Percentiles rank a stretch among this genome's conserved stretches.
Conservation (phyloP, 2,113 vertebrate species). For the Egretta garzetta region DNA sequence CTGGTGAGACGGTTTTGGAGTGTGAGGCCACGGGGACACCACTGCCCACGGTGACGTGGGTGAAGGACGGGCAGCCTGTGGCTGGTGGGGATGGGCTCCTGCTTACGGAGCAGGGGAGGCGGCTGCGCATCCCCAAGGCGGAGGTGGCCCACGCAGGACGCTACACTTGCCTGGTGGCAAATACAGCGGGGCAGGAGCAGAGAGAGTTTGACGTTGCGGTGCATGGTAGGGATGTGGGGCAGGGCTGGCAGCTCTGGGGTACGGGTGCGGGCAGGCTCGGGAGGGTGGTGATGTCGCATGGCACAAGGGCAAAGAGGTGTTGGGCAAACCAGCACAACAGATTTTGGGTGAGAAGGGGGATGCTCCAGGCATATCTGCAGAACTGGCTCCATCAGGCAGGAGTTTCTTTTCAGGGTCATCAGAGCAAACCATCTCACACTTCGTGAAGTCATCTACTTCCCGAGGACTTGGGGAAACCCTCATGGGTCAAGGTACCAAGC, state of each 20-base stretch:
- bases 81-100: background rate
- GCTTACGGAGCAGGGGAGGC: background rate
- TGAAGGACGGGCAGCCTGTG: constrained; percentile 45
- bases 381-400: background rate
- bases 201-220: constrained; percentile 65
- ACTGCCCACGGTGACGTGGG: constrained; percentile 35
- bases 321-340: fast-evolving
- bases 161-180: constrained; percentile 71
- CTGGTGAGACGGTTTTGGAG: constrained; percentile 25
- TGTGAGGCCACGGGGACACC: constrained; percentile 48
- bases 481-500: background rate
- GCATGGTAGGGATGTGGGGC: constrained; percentile 52
- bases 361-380: background rate
- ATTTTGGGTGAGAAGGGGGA: background rate
- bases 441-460: background rate
- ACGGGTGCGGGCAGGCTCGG: background rate
- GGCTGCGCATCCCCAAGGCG: constrained; percentile 52
- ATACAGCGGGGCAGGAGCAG: constrained; percentile 19
- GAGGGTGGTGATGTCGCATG: background rate
- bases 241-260: background rate
- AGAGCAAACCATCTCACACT: background rate
- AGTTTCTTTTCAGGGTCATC: background rate
- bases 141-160: constrained; percentile 36
- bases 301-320: background rate
- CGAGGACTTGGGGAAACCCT: background rate